Conservation (phyloP, 2,113 vertebrate genomes). For the Lasiurus cinereus region DNA sequence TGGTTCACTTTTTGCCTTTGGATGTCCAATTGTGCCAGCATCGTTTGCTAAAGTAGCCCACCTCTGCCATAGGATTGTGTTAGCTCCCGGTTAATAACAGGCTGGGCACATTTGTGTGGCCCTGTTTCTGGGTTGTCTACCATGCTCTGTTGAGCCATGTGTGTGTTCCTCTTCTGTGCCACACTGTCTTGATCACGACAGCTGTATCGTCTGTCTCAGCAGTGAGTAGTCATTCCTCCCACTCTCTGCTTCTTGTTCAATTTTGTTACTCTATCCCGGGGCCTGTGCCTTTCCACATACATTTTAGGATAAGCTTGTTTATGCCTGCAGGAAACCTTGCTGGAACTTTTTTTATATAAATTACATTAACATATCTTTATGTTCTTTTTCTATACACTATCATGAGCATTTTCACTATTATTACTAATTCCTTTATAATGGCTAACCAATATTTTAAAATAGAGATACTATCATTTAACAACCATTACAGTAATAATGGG, state of each 20-base stretch:
- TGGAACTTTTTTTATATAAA: constrained; percentile 1
- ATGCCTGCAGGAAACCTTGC: background rate
- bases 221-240: background rate
- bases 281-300: background rate
- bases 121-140: background rate
- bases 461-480: background rate
- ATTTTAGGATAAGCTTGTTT: background rate
- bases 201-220: background rate
- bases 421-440: background rate
- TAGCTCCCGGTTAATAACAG: background rate
- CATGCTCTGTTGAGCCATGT: background rate
- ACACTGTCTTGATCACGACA: background rate
- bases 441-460: background rate
- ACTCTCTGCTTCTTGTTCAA: background rate
- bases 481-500: background rate
- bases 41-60: too few relatives aligned
- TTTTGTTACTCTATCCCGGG: background rate
- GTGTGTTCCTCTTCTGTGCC: accelerated
- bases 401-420: constrained; percentile 1
- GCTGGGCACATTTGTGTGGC: background rate
- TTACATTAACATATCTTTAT: background rate
- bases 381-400: background rate
- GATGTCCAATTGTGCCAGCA: background rate
- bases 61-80: background rate
- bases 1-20: background rate